phyloP scores from a whole-genome alignment of 2,113 vertebrate genomes.

The Xiphophorus maculatus region DNA sequence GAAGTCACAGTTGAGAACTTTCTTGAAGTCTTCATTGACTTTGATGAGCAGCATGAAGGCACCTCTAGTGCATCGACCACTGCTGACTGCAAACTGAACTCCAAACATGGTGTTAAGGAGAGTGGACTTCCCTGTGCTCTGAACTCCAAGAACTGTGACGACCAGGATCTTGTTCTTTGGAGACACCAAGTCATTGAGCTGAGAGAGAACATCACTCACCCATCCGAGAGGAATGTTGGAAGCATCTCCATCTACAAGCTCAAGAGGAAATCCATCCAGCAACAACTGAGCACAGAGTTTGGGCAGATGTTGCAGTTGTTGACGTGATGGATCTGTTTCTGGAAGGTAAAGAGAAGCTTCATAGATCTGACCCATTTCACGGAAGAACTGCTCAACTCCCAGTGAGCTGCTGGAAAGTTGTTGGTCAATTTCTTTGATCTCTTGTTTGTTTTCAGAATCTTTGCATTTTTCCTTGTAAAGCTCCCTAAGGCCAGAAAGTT shows the following conservation, averaged over 20 bases:
- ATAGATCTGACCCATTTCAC: constrained; percentile 86
- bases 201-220: too few species aligned
- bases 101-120: too few species aligned
- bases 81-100: too few species aligned
- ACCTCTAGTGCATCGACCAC: too few species aligned
- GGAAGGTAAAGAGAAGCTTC: constrained; percentile 72
- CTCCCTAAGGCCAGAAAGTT: constrained; percentile 40
- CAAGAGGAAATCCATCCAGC: constrained; percentile 80
- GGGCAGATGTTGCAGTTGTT: constrained; percentile 65
- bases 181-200: too few species aligned
- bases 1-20: too few species aligned
- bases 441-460: constrained; percentile 50
- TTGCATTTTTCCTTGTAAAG: constrained; percentile 60
- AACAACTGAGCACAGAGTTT: constrained; percentile 74
- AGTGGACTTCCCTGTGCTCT: too few species aligned
- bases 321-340: neutral
- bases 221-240: too few species aligned
- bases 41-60: too few species aligned
- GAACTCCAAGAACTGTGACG: too few species aligned
- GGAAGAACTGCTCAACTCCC: constrained; percentile 82
- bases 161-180: too few species aligned
- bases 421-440: constrained; percentile 61
- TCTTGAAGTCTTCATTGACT: too few species aligned
- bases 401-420: constrained; percentile 76
- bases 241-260: constrained; percentile 84